Conservation (phyloP, 2,888 invertebrate species). For the Escarpia spicata region DNA sequence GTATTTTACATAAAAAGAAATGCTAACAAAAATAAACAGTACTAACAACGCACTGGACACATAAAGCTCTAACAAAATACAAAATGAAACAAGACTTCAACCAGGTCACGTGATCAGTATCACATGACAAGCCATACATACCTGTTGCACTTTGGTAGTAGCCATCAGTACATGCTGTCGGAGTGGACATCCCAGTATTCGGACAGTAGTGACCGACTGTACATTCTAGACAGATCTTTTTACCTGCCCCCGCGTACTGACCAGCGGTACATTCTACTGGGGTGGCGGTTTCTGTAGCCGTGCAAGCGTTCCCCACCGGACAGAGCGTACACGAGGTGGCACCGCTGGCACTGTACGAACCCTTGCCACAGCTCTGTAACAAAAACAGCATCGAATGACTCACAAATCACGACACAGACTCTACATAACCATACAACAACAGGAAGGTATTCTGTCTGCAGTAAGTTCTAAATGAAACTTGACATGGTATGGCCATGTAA, state of each 20-base stretch:
- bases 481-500: too few species aligned
- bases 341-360: slow-evolving; percentile 44
- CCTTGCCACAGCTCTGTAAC: slow-evolving; percentile 30
- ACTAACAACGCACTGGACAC: too few species aligned
- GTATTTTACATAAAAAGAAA: too few species aligned
- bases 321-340: slow-evolving; percentile 53
- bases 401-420: background rate
- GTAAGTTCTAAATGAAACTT: too few species aligned
- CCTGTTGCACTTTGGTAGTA: slow-evolving; percentile 54
- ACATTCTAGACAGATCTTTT: slow-evolving; percentile 52
- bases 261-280: slow-evolving; percentile 53
- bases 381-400: background rate
- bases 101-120: too few species aligned
- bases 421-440: background rate
- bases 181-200: slow-evolving; percentile 39
- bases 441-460: background rate
- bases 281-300: slow-evolving; percentile 45
- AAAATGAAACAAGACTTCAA: too few species aligned
- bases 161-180: slow-evolving; percentile 52
- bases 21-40: too few species aligned
- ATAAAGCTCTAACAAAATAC: too few species aligned
- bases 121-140: slow-evolving; percentile 28
- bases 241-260: slow-evolving; percentile 48
- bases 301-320: slow-evolving; percentile 54
- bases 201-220: slow-evolving; percentile 60